Evolutionary conservation across 2,113 vertebrate genomes (phyloP).

Genomic region (Rostratula benghalensis): DNA sequence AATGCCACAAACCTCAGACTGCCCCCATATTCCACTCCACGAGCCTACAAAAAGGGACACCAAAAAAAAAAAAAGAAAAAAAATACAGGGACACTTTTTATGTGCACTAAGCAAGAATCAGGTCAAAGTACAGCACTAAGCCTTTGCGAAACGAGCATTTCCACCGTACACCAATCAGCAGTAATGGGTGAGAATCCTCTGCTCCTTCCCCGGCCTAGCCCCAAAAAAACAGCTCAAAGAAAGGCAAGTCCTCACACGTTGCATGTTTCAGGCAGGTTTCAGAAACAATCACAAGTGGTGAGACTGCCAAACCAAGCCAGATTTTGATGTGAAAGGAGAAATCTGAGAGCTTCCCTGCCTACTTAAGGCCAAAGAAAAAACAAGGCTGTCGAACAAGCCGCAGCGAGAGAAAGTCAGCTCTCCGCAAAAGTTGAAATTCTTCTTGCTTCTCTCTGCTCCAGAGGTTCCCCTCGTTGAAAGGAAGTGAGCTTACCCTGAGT

Average conservation of each 20-base stretch:
- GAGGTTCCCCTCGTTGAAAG: neutral
- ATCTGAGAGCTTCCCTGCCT: conserved; percentile 2
- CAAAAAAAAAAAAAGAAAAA: neutral
- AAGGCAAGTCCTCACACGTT: conserved; percentile 32
- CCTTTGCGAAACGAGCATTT: conserved; percentile 47
- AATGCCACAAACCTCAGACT: neutral
- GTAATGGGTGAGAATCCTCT: conserved; percentile 32
- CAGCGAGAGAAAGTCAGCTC: neutral
- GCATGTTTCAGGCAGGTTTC: conserved; percentile 26
- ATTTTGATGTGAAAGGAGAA: conserved; percentile 58
- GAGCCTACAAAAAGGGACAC: neutral
- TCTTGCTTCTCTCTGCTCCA: neutral
- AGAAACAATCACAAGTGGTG: conserved; percentile 24
- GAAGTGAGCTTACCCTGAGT: neutral
- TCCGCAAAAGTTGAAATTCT: neutral
- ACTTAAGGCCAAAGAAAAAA: neutral
- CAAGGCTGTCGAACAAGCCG: neutral
- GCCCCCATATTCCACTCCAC: neutral
- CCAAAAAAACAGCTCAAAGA: neutral
- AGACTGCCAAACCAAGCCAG: conserved; percentile 47
- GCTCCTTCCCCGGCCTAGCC: conserved; percentile 19
- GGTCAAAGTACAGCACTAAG: conserved; percentile 52
- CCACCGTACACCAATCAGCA: conserved; percentile 18
- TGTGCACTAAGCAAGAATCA: neutral
- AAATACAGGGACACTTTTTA: neutral